phyloP scores from a whole-genome alignment of 2,888 invertebrate genomes.

The Archaeoteleia sp. region DNA sequence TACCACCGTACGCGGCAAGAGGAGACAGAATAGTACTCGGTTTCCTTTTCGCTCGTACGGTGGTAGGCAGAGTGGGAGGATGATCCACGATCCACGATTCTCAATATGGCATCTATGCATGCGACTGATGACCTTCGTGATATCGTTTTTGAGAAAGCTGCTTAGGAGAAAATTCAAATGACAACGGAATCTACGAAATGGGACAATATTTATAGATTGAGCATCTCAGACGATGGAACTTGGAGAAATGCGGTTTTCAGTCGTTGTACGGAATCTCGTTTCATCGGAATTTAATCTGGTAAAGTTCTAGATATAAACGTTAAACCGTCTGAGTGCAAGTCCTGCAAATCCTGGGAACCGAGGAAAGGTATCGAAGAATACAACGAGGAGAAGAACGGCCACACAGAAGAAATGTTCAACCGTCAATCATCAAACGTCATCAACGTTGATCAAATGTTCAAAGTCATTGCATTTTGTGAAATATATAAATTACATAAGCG shows the following conservation, averaged over 20 bases:
- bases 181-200: constrained; percentile 4
- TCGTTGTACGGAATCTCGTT: too few species aligned
- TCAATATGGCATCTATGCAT: too few species aligned
- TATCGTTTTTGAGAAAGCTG: constrained; percentile 10
- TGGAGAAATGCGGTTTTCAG: constrained; percentile 17
- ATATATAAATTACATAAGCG: neutral
- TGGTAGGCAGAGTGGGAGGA: too few species aligned
- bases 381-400: neutral
- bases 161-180: constrained; percentile 8
- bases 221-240: constrained; percentile 8
- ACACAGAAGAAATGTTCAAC: neutral
- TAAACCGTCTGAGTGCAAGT: constrained; percentile 8
- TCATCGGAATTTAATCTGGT: too few species aligned
- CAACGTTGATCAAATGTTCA: neutral
- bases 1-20: too few species aligned
- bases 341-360: constrained; percentile 8
- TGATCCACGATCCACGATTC: too few species aligned
- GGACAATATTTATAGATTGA: constrained; percentile 13
- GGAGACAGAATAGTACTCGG: too few species aligned
- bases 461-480: neutral
- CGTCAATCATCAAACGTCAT: too few species aligned
- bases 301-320: constrained; percentile 14
- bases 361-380: constrained; percentile 6
- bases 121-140: constrained; percentile 8
- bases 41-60: too few species aligned